A percentile compares a stretch with the other conserved stretches of the same genome.
Conservation (phyloP, 1,140 invertebrate genomes). For the Panonychus citri region DNA sequence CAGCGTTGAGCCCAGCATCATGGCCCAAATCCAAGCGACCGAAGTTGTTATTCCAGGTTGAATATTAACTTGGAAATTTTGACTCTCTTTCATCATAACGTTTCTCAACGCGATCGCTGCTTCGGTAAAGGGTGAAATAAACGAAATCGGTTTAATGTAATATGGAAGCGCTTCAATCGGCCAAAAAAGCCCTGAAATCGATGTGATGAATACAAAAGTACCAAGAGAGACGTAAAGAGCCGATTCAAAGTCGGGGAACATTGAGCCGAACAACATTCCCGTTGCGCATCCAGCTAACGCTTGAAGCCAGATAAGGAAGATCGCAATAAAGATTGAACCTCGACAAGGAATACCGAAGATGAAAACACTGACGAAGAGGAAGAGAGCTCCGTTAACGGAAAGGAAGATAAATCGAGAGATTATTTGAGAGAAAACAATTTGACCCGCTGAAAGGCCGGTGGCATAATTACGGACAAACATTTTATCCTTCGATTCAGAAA, state of each 20-base stretch:
- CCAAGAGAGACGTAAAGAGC: not conserved
- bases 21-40: not conserved
- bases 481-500: constrained; percentile 53
- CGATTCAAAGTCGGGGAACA: not conserved
- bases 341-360: not conserved
- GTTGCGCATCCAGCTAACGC: not conserved
- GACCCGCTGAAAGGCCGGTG: constrained; percentile 57
- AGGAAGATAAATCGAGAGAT: constrained; percentile 12
- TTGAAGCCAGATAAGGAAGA: not conserved
- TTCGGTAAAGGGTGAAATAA: constrained; percentile 61
- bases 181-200: constrained; percentile 57
- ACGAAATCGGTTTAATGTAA: constrained; percentile 50
- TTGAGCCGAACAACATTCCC: not conserved
- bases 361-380: not conserved
- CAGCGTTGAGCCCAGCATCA: too few species aligned
- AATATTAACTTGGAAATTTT: not conserved
- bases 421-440: constrained; percentile 72
- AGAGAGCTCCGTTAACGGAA: not conserved
- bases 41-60: not conserved
- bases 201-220: not conserved
- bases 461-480: constrained; percentile 64
- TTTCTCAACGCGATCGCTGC: constrained; percentile 65
- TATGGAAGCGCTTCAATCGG: constrained; percentile 76
- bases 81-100: constrained; percentile 24
- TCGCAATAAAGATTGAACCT: not conserved